These are phyloP conservation scores for Pomatostomus ruficeps DNA, from an alignment of 2,113 vertebrate species.

Conservation along the genomic window DNA sequence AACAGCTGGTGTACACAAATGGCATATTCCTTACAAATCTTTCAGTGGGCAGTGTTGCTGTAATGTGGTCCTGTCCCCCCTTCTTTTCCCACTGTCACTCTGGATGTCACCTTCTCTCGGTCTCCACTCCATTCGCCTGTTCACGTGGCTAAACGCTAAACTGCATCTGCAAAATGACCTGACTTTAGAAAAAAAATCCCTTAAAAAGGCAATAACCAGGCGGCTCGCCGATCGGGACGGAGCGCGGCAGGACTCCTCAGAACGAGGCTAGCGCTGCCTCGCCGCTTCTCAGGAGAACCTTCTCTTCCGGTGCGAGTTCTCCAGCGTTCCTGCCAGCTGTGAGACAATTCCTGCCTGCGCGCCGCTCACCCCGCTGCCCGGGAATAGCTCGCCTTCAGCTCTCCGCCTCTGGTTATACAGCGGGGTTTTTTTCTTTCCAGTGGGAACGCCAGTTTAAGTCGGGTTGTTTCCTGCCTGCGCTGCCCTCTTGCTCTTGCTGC, in stretches of 20 bases:
- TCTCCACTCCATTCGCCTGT: background rate
- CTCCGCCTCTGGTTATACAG: background rate
- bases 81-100: background rate
- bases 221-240: rapidly evolving
- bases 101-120: background rate
- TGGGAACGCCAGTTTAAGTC: background rate
- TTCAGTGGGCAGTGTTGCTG: background rate
- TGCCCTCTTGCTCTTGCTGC: background rate
- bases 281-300: background rate
- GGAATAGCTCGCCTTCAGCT: background rate
- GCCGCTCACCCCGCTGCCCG: background rate
- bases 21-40: background rate
- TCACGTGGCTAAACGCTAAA: background rate
- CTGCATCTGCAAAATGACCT: background rate
- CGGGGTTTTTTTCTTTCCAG: background rate
- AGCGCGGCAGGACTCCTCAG: background rate
- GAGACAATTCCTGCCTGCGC: background rate
- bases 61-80: background rate
- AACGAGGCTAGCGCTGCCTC: background rate
- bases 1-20: background rate
- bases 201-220: background rate
- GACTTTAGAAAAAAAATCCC: background rate
- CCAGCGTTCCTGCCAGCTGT: background rate
- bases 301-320: background rate
- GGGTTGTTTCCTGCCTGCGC: background rate